Evolutionary conservation across 2,888 invertebrate genomes (phyloP), one percentile per base, ranked within the genome.

Genomic region (Leucozona laternaria): DNA sequence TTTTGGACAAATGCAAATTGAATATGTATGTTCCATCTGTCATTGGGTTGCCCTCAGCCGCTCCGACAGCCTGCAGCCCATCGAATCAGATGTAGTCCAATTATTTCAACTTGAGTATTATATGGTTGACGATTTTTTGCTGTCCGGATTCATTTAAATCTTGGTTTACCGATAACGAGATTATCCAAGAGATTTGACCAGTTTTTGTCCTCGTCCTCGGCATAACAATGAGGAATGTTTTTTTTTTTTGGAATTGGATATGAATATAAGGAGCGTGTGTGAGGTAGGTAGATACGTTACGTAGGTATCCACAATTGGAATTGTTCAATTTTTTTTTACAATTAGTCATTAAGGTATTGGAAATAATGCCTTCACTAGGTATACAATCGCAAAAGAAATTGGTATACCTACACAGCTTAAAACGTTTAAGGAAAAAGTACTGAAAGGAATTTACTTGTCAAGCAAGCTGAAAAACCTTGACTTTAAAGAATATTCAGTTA

Each of bases 111-210:
- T 53, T 60, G 53, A 7, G 43, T 45, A 45, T 13, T 25, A 13
- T 22, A n/a, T 37, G 17, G 34, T 22, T 28, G 64, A 72, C 37
- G 66, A 72, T 76, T 58, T 43, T 64, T 55, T 66, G 50, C 37
- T 48, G 31, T 37, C 17, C n/a, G 45, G 37, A 68, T 81, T 60
- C 72, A 80, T 71, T 72, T 80, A 72, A 84, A 76, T 84, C 71
- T 76, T 78, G 72, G 60, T 48, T 76, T 68, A 57, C 48, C 66
- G 80, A 80, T 81, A 68, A 77, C 80, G 62, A 85, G 85, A 85
- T 85, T 73, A 85, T 80, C 50, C 48, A 10, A 34, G 22, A 81
- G 72, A 73, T 77, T 81, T 77, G 77, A 50, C 50, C 13, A 37
- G 31, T 71, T 64, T 68, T 77, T 68, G 28, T 64, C n/a, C 58